Evolutionary conservation across 1,140 invertebrate species (phyloP).

Genomic region (Sinonovacula constricta): DNA sequence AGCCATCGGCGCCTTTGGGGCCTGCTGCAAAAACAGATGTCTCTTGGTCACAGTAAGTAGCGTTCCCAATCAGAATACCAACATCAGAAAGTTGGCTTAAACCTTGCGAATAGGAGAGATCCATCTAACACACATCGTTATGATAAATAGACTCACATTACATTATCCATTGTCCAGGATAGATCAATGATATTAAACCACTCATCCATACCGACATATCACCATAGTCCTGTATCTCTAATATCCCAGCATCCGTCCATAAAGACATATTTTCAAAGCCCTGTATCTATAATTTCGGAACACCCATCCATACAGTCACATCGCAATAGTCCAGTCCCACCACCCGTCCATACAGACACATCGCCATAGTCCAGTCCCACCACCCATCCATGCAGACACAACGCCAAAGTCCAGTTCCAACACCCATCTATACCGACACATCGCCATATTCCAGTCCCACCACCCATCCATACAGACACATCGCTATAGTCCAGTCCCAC

Average conservation of each 20-base stretch:
- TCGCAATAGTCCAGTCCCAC: too few relatives aligned
- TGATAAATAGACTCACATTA: neutral
- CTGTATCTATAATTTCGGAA: neutral
- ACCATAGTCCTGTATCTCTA: neutral
- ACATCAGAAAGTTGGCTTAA: too few relatives aligned
- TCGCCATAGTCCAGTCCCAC: too few relatives aligned
- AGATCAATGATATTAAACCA: neutral
- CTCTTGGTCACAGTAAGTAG: slow-evolving; percentile 44
- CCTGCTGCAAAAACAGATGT: slow-evolving; percentile 56
- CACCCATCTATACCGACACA: too few relatives aligned
- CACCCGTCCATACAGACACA: too few relatives aligned
- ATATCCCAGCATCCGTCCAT: neutral
- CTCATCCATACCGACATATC: neutral
- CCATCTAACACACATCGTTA: neutral
- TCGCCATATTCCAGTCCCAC: too few relatives aligned
- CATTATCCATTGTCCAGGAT: neutral
- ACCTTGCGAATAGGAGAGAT: neutral
- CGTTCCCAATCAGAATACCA: too few relatives aligned
- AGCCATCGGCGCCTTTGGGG: slow-evolving; percentile 51
- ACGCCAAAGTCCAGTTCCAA: too few relatives aligned
- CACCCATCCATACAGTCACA: neutral
- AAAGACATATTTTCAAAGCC: neutral
- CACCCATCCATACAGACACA: too few relatives aligned
- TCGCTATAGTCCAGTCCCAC: too few relatives aligned
- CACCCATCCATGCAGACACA: too few relatives aligned